Percentiles rank a stretch among this genome's conserved stretches.
phyloP scores from a whole-genome alignment of 2,797 vertebrate species.

The Phataginus tricuspis region DNA sequence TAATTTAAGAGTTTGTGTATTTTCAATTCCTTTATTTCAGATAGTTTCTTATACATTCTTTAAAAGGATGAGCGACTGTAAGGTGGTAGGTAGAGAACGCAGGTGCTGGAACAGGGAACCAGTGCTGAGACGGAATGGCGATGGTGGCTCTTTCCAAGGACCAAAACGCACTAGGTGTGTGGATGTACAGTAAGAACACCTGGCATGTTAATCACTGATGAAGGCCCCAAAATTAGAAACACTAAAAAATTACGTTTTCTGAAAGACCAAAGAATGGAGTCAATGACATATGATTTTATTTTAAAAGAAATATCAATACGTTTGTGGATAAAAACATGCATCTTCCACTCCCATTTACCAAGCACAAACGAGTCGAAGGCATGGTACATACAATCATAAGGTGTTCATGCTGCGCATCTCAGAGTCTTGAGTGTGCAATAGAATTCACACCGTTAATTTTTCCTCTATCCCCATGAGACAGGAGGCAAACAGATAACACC shows the following conservation, averaged over 20 bases:
- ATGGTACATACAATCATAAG: conserved; percentile 55
- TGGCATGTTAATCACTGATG: neutral
- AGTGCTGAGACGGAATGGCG: neutral
- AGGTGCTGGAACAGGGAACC: neutral
- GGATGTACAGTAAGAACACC: neutral
- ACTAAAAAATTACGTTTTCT: neutral
- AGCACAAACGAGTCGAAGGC: neutral
- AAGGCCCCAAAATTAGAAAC: neutral
- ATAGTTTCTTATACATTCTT: neutral
- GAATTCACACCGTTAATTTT: conserved; percentile 68
- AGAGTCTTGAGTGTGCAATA: conserved; percentile 17
- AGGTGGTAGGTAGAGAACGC: neutral
- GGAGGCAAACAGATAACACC: conserved; percentile 28
- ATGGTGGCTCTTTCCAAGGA: neutral
- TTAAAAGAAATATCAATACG: neutral
- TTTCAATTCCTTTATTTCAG: neutral
- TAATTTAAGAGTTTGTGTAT: neutral
- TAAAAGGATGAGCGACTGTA: neutral
- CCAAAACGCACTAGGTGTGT: neutral
- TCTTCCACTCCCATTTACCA: neutral
- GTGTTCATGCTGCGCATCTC: conserved; percentile 57
- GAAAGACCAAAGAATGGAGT: neutral
- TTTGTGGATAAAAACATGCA: neutral
- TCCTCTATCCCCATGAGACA: neutral
- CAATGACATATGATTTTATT: conserved; percentile 20